phyloP scores from a whole-genome alignment of 2,888 invertebrate species.

The Erebia palarica region DNA sequence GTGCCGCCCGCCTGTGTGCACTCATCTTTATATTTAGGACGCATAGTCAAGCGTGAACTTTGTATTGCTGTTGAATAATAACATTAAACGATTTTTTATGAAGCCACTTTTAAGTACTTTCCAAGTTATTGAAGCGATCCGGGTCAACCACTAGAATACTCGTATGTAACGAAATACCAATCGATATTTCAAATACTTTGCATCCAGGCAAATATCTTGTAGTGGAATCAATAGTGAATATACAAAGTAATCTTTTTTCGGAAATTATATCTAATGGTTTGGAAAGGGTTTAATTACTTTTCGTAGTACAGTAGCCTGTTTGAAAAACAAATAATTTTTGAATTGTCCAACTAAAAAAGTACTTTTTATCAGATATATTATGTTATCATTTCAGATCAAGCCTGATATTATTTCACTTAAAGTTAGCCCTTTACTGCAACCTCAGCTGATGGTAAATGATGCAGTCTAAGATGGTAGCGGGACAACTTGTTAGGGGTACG shows the following conservation, averaged over 20 bases:
- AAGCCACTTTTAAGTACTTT: not conserved
- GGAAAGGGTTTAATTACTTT: too few relatives aligned
- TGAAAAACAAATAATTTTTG: too few relatives aligned
- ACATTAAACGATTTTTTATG: constrained; percentile 10
- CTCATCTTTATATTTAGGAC: constrained; percentile 48
- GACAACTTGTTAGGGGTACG: too few relatives aligned
- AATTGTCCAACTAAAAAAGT: too few relatives aligned
- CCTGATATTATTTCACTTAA: too few relatives aligned
- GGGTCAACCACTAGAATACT: not conserved
- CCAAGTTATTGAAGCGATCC: not conserved
- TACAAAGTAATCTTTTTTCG: not conserved
- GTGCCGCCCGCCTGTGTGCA: constrained; percentile 51
- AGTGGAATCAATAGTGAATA: not conserved
- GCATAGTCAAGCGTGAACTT: constrained; percentile 31
- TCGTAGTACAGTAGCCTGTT: too few relatives aligned
- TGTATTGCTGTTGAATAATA: not conserved
- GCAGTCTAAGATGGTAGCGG: too few relatives aligned
- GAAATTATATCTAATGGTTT: not conserved
- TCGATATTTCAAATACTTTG: not conserved
- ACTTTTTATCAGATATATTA: too few relatives aligned
- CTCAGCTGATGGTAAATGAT: too few relatives aligned
- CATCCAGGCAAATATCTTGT: not conserved
- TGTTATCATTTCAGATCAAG: too few relatives aligned
- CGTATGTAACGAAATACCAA: not conserved
- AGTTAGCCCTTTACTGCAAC: too few relatives aligned